phyloP scores from a whole-genome alignment of 2,113 vertebrate genomes.

The Laterallus jamaicensis region DNA sequence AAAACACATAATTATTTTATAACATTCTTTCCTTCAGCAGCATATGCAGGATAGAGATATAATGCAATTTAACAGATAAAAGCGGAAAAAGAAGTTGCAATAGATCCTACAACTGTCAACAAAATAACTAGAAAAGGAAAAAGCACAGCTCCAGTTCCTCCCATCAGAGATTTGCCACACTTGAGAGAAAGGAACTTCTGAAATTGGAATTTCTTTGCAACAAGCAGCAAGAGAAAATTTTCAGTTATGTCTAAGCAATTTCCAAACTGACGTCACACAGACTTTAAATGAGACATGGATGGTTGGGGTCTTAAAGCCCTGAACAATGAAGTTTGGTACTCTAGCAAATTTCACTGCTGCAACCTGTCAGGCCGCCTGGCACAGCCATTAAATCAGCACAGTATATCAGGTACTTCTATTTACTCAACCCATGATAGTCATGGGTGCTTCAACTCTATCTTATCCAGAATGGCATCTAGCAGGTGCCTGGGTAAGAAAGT shows the following conservation, averaged over 20 bases:
- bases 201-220: conserved; percentile 8
- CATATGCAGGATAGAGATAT: conserved; percentile 67
- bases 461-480: not conserved
- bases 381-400: conserved; percentile 12
- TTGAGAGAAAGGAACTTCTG: conserved; percentile 26
- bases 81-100: conserved; percentile 57
- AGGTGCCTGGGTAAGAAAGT: conserved; percentile 28
- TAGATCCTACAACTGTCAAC: conserved; percentile 30
- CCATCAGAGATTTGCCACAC: not conserved
- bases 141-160: conserved; percentile 41
- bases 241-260: conserved; percentile 1
- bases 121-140: conserved; percentile 43
- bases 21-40: conserved; percentile 75
- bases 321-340: conserved; percentile 3
- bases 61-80: conserved; percentile 61
- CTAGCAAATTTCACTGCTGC: conserved; percentile 23
- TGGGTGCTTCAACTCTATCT: not conserved
- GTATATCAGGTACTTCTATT: not conserved
- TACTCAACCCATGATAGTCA: not conserved
- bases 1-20: conserved; percentile 78
- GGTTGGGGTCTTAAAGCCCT: conserved; percentile 29
- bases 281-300: not conserved
- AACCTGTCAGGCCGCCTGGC: not conserved
- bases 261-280: not conserved
- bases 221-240: conserved; percentile 13